phyloP scores from a whole-genome alignment of 2,888 invertebrate genomes.

The Pecten maximus region DNA sequence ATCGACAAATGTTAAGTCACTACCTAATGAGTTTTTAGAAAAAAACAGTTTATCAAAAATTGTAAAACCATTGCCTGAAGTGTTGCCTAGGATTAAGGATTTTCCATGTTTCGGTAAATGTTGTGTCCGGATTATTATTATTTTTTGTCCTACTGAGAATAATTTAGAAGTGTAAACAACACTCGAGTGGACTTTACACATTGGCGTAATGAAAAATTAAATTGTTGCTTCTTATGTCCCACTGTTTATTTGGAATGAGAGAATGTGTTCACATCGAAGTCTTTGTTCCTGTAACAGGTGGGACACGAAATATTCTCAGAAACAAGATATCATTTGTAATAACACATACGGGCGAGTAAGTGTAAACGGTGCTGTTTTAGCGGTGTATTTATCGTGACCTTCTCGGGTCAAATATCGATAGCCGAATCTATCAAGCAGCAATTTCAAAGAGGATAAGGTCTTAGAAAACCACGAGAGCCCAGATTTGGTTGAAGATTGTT shows the following conservation, averaged over 20 bases:
- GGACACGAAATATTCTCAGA: not conserved
- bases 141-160: too few relatives aligned
- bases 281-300: not conserved
- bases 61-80: too few relatives aligned
- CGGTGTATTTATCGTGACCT: not conserved
- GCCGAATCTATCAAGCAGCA: constrained; percentile 16
- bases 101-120: too few relatives aligned
- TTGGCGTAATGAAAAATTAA: too few relatives aligned
- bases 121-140: too few relatives aligned
- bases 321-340: constrained; percentile 2
- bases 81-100: too few relatives aligned
- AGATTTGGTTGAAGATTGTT: constrained; percentile 9
- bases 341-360: not conserved
- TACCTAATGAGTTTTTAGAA: too few relatives aligned
- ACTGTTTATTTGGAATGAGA: not conserved
- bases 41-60: too few relatives aligned
- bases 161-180: too few relatives aligned
- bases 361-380: not conserved
- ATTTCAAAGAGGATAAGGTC: constrained; percentile 19
- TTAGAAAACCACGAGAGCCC: not conserved
- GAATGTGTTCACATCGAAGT: not conserved
- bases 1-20: too few relatives aligned
- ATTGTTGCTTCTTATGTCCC: not conserved
- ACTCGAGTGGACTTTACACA: too few relatives aligned
- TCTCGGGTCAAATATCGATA: constrained; percentile 14